Percentiles rank a stretch among this genome's conserved stretches.
Evolutionary conservation across 2,113 vertebrate species (phyloP).

Genomic region (Platichthys stellatus): DNA sequence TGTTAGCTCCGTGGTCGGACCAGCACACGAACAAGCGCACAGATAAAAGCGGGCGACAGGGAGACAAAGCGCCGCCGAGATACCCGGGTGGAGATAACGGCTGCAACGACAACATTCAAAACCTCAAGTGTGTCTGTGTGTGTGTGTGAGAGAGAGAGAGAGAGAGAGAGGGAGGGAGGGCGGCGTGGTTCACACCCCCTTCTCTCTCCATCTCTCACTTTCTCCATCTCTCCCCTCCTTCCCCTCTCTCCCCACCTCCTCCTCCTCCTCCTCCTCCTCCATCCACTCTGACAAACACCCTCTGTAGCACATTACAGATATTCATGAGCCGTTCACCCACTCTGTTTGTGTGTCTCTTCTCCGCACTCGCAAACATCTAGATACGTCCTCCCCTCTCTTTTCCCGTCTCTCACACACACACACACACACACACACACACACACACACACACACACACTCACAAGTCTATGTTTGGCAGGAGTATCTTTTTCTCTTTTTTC

Average conservation of each 20-base stretch:
- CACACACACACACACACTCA: neutral
- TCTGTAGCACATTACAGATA: constrained; percentile 58
- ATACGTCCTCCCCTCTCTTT: constrained; percentile 21
- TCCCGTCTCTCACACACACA: neutral
- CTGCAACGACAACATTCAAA: neutral
- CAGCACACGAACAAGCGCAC: constrained; percentile 35
- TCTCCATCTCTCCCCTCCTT: constrained; percentile 8
- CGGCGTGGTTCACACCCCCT: neutral
- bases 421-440: no score
- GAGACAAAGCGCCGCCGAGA: constrained; percentile 26
- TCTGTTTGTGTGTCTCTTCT: constrained; percentile 33
- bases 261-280: neutral
- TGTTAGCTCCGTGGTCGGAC: constrained; percentile 49
- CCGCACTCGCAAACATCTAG: constrained; percentile 47
- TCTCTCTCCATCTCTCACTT: constrained; percentile 12
- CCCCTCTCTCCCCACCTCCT: neutral
- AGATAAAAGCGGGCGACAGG: constrained; percentile 48
- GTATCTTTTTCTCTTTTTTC: constrained; percentile 25
- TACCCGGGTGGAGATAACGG: constrained; percentile 34
- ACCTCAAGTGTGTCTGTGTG: constrained; percentile 20
- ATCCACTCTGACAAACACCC: constrained; percentile 38
- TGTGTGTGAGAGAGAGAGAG: neutral
- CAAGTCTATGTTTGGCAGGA: constrained; percentile 41
- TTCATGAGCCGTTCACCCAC: constrained; percentile 58
- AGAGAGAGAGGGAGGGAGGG: neutral